Evolutionary conservation across 35 echinoderm and acorn worm genomes (phyloP), one percentile per base, ranked within the genome.

Genomic region (Stichopus chloronotus): DNA sequence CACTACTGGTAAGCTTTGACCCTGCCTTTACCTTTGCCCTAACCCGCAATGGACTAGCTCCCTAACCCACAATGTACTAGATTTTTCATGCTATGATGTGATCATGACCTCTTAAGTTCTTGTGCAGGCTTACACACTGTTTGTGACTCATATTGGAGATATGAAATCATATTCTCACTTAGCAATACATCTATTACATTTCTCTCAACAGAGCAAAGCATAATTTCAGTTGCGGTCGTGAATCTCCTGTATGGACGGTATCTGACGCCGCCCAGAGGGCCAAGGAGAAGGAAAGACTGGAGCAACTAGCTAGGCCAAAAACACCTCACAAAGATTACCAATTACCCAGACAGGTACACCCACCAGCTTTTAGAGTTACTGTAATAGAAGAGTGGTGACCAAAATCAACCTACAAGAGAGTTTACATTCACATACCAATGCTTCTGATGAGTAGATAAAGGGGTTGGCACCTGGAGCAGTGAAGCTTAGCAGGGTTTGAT

Each of bases 181-280:
- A 43, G 30, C 30, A 43, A 43, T 19, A 9, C 61, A 17, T 65
- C 11, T 65, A 74, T 78, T n/a, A 5, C 17, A 11, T 13, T 76
- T 88, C 13, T 30, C 65, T 93, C 20, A 89, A 9, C 79, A 99
- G 97, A 77, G 63, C 95, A 22, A 94, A 90, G 20, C 92, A 95
- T 90, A 83, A 91, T 17, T 95, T 99, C 87, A 99, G 97, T 91
- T 99, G 97, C 90, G 97, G 97, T 8, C 79, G 97, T 13, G 82
- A 96, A 57, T 99, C 97, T 8, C 97, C 97, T 13, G 94, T 99
- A 7, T 99, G 97, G 97, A 77, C 76, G 8, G 97, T 99, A 43
- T 96, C 93, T 55, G 86, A 95, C 25, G 79, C 93, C 30, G 97
- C 97, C 4, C 96, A 95, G 92, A 94, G 78, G 55, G 97, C 97